A percentile compares a stretch with the other conserved stretches of the same genome.
Evolutionary conservation across 2,113 vertebrate species (phyloP).

Genomic region (Limnothrissa miodon): DNA sequence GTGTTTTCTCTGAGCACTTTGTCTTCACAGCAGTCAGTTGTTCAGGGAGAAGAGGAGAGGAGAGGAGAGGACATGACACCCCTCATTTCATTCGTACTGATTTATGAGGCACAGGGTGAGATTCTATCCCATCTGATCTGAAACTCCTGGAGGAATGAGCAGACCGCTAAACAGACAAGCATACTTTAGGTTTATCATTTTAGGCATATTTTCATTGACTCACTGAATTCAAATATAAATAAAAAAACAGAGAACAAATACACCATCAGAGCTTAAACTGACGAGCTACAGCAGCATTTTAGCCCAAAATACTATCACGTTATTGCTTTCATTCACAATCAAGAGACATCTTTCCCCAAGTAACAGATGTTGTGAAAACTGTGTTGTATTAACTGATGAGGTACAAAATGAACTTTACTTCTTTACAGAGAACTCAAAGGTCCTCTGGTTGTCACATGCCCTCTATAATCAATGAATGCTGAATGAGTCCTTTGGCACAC

Average conservation of each 20-base stretch:
- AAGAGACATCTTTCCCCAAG: not conserved
- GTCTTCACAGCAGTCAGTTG: not conserved
- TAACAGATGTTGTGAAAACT: not conserved
- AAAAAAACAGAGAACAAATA: not conserved
- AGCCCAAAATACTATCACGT: not conserved
- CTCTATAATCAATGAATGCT: not conserved
- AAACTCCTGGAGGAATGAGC: not conserved
- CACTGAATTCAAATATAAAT: not conserved
- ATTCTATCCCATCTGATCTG: not conserved
- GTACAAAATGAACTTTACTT: not conserved
- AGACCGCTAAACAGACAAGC: not conserved
- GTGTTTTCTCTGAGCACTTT: not conserved
- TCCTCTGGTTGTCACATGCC: not conserved
- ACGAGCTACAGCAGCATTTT: not conserved
- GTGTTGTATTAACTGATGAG: not conserved
- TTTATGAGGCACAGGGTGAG: not conserved
- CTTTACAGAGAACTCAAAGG: not conserved
- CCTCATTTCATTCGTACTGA: not conserved
- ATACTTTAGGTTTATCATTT: not conserved
- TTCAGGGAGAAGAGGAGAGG: conserved; percentile 19
- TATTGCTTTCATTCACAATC: not conserved
- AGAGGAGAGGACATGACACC: not conserved
- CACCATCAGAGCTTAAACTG: not conserved
- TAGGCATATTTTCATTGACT: not conserved
- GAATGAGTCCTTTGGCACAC: too few species aligned